phyloP scores from a whole-genome alignment of 2,797 vertebrate species.

The Orestias chungarensis region DNA sequence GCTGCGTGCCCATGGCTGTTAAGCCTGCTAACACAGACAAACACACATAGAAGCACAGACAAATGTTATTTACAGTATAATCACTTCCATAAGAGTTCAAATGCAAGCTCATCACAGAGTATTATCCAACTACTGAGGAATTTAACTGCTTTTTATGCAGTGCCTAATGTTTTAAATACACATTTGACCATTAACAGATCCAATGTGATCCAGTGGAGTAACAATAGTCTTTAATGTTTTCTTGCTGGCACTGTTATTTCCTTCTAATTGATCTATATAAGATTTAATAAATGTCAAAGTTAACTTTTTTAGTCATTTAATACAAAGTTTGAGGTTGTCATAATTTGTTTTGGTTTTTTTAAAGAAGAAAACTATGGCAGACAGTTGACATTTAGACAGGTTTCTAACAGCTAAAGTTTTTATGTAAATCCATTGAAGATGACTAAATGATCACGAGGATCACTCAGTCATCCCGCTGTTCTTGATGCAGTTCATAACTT shows the following conservation, averaged over 20 bases:
- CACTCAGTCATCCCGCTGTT: slow-evolving; percentile 28
- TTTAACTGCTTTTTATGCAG: slow-evolving; percentile 47
- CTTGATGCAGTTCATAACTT: slow-evolving; percentile 46
- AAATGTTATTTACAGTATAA: slow-evolving; percentile 74
- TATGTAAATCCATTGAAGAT: slow-evolving; percentile 53
- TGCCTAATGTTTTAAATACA: slow-evolving; percentile 34
- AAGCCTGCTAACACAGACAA: slow-evolving; percentile 44
- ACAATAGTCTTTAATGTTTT: not conserved
- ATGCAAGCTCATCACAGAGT: slow-evolving; percentile 62
- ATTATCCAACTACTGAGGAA: slow-evolving; percentile 60
- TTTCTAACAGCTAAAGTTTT: slow-evolving; percentile 34
- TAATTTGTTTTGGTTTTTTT: slow-evolving; percentile 14
- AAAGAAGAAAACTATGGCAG: slow-evolving; percentile 22
- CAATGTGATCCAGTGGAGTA: slow-evolving; percentile 10
- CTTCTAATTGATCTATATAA: not conserved
- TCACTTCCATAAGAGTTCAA: slow-evolving; percentile 68
- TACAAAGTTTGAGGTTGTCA: slow-evolving; percentile 6
- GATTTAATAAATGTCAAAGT: slow-evolving; percentile 12
- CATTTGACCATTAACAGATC: slow-evolving; percentile 5
- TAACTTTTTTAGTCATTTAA: slow-evolving; percentile 10
- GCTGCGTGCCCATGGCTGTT: slow-evolving; percentile 69
- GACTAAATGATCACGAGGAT: slow-evolving; percentile 38
- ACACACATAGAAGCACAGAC: slow-evolving; percentile 51
- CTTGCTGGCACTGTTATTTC: not conserved
- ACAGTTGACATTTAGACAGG: slow-evolving; percentile 21